Evolutionary conservation across 2,113 vertebrate species (phyloP).

Genomic region (Dinomys branickii): DNA sequence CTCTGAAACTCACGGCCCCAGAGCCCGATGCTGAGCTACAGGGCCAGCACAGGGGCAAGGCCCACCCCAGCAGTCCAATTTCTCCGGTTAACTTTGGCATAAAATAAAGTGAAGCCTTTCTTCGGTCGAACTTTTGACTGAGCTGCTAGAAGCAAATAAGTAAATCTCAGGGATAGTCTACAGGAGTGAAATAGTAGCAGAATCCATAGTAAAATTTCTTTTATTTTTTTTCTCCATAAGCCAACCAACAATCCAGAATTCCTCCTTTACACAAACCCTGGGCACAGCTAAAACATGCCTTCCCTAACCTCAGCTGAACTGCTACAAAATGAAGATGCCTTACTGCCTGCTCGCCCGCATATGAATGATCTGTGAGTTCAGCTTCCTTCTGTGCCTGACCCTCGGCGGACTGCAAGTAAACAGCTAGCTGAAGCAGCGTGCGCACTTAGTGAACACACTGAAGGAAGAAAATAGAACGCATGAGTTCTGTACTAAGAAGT

Average conservation of each 20-base stretch:
- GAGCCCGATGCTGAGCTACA: not conserved
- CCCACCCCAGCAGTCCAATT: not conserved
- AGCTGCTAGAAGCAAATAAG: not conserved
- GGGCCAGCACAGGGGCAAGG: not conserved
- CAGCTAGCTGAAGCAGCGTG: not conserved
- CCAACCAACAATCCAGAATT: not conserved
- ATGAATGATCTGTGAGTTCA: not conserved
- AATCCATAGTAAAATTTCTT: not conserved
- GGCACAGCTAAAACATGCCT: not conserved
- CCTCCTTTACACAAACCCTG: not conserved
- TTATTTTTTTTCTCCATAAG: conserved; percentile 14
- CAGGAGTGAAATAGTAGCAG: not conserved
- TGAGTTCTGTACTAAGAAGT: not conserved
- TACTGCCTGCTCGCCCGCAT: not conserved
- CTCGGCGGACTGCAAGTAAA: not conserved
- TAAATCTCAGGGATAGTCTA: not conserved
- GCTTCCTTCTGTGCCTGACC: not conserved
- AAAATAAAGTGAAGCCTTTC: not conserved
- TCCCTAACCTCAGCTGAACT: not conserved
- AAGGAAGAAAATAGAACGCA: not conserved
- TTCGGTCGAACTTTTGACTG: not conserved
- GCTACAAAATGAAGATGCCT: not conserved
- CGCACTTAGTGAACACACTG: not conserved
- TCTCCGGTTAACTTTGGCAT: not conserved
- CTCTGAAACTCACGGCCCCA: not conserved